Evolutionary conservation across 1,140 invertebrate species (phyloP).

Genomic region (Scaptodrosophila lebanonensis): DNA sequence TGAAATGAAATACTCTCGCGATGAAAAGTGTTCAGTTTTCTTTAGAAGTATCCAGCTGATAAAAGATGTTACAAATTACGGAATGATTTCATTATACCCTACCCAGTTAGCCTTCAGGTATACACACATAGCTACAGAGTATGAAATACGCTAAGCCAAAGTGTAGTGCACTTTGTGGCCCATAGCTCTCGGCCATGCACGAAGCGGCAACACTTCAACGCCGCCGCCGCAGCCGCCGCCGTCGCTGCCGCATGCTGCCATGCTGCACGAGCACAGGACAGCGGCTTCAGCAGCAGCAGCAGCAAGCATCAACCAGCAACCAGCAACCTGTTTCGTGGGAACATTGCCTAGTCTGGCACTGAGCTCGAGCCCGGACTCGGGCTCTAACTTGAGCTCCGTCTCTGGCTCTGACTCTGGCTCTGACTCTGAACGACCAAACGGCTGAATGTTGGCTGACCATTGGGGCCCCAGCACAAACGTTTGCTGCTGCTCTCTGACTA

Average conservation of each 20-base stretch:
- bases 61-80: too few species aligned
- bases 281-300: slow-evolving; percentile 16
- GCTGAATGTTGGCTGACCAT: slow-evolving; percentile 41
- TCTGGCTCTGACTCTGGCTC: slow-evolving; percentile 23
- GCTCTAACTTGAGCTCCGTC: slow-evolving; percentile 12
- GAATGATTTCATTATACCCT: too few species aligned
- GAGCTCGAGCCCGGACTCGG: slow-evolving; percentile 50
- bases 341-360: slow-evolving; percentile 74
- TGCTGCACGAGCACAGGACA: slow-evolving; percentile 26
- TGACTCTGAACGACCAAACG: slow-evolving; percentile 4
- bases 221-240: background rate
- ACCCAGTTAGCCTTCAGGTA: too few species aligned
- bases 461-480: slow-evolving; percentile 19
- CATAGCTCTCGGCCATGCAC: slow-evolving; percentile 72
- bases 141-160: slow-evolving; percentile 39
- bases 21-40: too few species aligned
- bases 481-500: slow-evolving; percentile 21
- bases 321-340: slow-evolving; percentile 77
- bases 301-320: slow-evolving; percentile 12
- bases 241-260: too few species aligned
- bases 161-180: slow-evolving; percentile 55
- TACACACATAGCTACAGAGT: too few species aligned
- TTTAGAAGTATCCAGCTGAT: too few species aligned
- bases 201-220: slow-evolving; percentile 65
- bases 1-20: too few species aligned